phyloP scores from a whole-genome alignment of 2,113 vertebrate genomes.

The Catagonus wagneri region DNA sequence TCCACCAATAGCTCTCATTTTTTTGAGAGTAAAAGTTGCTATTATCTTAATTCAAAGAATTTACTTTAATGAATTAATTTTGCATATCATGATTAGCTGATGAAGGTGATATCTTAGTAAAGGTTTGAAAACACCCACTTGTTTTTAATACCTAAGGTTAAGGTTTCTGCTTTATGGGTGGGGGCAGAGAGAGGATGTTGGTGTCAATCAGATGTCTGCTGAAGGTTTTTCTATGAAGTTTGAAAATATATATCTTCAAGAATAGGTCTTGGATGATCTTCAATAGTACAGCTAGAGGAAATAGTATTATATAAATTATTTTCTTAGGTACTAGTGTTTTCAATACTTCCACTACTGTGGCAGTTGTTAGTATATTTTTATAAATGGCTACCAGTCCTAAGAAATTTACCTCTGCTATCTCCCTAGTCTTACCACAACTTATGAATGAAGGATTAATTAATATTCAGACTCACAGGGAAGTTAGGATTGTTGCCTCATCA shows the following conservation, averaged over 20 bases:
- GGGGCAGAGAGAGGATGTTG: not conserved
- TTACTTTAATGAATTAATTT: not conserved
- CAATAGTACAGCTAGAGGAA: not conserved
- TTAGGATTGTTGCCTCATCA: not conserved
- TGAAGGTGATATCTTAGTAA: not conserved
- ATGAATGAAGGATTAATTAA: not conserved
- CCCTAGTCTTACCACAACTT: not conserved
- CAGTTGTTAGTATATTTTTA: not conserved
- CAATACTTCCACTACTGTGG: too few species aligned
- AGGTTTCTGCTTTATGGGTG: not conserved
- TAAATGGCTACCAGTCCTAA: not conserved
- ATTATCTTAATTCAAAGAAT: not conserved
- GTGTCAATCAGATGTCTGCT: not conserved
- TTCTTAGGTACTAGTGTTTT: not conserved
- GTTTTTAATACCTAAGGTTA: not conserved
- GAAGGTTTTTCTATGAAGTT: not conserved
- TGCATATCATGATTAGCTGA: not conserved
- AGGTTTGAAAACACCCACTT: not conserved
- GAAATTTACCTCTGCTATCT: not conserved
- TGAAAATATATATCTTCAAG: not conserved
- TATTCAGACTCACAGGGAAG: not conserved
- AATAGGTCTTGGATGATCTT: not conserved
- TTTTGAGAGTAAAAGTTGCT: not conserved
- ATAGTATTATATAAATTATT: not conserved
- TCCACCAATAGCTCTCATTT: not conserved